Evolutionary conservation across 1,140 invertebrate genomes (phyloP).

Genomic region (Bombus affinis): DNA sequence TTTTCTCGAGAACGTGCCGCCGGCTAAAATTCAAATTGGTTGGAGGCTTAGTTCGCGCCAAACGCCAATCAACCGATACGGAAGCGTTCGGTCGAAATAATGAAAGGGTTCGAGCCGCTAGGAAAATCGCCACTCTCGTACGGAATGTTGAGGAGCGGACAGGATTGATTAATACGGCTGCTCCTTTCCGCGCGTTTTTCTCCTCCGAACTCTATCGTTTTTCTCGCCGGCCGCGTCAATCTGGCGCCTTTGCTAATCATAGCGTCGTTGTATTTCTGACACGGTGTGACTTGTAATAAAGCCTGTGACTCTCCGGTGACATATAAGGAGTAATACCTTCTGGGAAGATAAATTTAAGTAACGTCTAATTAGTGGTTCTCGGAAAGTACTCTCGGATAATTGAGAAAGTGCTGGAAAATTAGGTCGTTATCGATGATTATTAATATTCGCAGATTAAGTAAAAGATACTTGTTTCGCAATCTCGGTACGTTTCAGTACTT

Average conservation of each 20-base stretch:
- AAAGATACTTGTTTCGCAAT: background rate
- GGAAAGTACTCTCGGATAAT: background rate
- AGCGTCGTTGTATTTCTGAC: conserved; percentile 24
- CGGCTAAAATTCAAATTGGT: conserved; percentile 51
- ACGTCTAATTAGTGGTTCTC: background rate
- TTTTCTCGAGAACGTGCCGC: conserved; percentile 50
- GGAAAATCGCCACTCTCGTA: conserved; percentile 45
- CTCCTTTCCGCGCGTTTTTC: conserved; percentile 35
- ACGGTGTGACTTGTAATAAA: background rate
- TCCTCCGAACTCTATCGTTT: conserved; percentile 4
- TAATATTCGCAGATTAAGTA: background rate
- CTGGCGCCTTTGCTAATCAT: conserved; percentile 56
- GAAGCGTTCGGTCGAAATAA: conserved; percentile 57
- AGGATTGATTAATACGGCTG: conserved; percentile 45
- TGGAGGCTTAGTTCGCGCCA: background rate
- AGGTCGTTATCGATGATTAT: background rate
- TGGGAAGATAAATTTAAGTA: conserved; percentile 16
- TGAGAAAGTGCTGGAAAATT: background rate
- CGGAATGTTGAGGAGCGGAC: conserved; percentile 11
- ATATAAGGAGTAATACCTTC: conserved; percentile 11
- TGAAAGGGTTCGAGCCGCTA: conserved; percentile 52
- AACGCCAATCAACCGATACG: conserved; percentile 42
- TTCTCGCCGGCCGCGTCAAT: conserved; percentile 35
- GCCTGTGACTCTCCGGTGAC: background rate
- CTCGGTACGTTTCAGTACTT: background rate